Evolutionary conservation across 2,113 vertebrate genomes (phyloP).

Genomic region (Pycnonotus jocosus): DNA sequence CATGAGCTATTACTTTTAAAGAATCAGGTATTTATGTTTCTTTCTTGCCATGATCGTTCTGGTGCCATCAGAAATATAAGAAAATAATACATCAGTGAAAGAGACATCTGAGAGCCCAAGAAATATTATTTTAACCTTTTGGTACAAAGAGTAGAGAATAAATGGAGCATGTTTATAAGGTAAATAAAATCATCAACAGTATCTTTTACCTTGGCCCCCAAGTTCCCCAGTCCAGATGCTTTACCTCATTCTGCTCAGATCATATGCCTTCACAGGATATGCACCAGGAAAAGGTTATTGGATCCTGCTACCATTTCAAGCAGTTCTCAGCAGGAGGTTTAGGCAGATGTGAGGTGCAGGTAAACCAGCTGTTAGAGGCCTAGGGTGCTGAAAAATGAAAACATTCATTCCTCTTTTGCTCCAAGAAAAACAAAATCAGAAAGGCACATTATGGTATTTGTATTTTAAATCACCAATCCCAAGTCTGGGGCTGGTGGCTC

Average conservation of each 20-base stretch:
- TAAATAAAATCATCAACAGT: slow-evolving; percentile 3
- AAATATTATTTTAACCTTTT: background rate
- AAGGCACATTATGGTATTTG: background rate
- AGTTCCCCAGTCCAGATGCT: background rate
- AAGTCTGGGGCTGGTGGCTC: background rate
- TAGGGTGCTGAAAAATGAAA: background rate
- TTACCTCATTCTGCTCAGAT: background rate
- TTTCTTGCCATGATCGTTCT: background rate
- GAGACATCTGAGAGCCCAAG: background rate
- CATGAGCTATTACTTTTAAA: background rate
- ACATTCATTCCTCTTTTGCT: background rate
- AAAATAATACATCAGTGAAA: background rate
- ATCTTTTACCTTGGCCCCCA: background rate
- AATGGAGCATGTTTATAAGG: background rate
- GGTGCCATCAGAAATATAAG: background rate
- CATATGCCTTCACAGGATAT: background rate
- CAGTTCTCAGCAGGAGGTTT: background rate
- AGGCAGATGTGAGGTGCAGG: background rate
- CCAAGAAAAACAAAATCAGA: background rate
- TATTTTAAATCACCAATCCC: background rate
- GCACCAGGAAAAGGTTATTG: background rate
- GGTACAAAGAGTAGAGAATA: background rate
- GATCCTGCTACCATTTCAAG: background rate
- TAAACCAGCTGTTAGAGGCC: background rate
- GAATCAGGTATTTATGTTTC: background rate